Base-by-base conservation (phyloP, 2,113 vertebrate genomes). In the Aleadryas rufinucha region DNA sequence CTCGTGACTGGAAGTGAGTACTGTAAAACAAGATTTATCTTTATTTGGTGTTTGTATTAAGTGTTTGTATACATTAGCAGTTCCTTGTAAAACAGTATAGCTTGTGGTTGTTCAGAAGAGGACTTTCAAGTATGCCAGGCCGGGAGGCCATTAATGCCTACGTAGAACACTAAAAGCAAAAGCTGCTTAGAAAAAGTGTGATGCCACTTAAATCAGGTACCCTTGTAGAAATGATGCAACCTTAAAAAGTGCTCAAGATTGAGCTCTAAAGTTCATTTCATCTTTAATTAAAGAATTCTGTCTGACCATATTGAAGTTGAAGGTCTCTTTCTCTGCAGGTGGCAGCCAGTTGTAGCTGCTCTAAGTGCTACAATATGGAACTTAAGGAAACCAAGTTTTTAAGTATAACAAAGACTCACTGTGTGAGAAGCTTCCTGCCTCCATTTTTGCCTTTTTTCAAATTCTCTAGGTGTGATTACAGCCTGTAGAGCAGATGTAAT, bases 1-100 rank as follows among this genome's bases (percentile, higher is more conserved):
- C 99, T 65, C 98, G 99, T 90, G 99, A 99, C 83, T 99, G 99
- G 99, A 99, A 99, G 99, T 99, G 89, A 97, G 99, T 97, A 45
- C 52, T 93, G 68, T 54, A 45, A 92, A 83, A 65, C 15, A 35
- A n/a, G 30, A 24, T 33, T 54, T 59, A 14, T 63, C 39, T 27
- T 72, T 17, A 3, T 17, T 10, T 57, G n/a, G 5, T 80, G 27
- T 54, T 66, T 69, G 19, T 70, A 3, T 86, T 85, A 39, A 35
- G 23, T 44, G 54, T 72, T 61, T 45, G 17, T 45, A 5, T 85
- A 18, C 31, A 3, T 70, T 49, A 81, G 50, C 27, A 80, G 30
- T 54, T 88, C 54, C 59, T 31, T 42, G 37, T 49, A 35, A 69
- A 90, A 49, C 30, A 5, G 2, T 23, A 6, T 1, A 57, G 42